Evolutionary conservation across 2,113 vertebrate genomes (phyloP), one percentile per base, ranked within the genome.

Genomic region (Dicrurus megarhynchus): DNA sequence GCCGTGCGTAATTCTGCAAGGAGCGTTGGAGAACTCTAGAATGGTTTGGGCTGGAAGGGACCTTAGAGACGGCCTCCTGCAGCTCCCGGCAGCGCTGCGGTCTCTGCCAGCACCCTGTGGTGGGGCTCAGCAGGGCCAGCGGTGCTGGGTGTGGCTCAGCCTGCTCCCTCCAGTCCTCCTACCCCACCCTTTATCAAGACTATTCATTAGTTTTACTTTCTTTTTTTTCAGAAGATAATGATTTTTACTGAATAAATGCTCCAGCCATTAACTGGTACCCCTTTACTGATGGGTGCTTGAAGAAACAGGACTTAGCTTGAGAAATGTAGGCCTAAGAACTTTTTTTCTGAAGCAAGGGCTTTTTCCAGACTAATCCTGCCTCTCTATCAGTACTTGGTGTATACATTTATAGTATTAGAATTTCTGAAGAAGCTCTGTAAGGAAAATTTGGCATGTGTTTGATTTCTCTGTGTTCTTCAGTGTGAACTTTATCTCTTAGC

Each of bases 71-170:
- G 9, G 20, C 3, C 15, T 84, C 7, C 67, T 41, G 41, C 37
- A 3, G 1, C 7, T 42, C 3, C 6, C 0, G 0, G 9, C 7
- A 1, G 39, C 8, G 49, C 44, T 20, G 26, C 0, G 13, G 30
- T 70, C 60, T 41, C 56, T 55, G 49, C 52, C 52, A 63, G 49
- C 5, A 18, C 20, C 17, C 41, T 12, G 28, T 12, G 57, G 47
- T 21, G 60, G 30, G 32, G 17, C 27, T 61, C 0, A 1, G 42
- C 33, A 37, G 41, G 22, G 53, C 61, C 4, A 2, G 52, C 23
- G 42, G 23, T 0, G 2, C 18, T 9, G 0, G 49, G 30, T 46
- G 33, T 2, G 16, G 23, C 52, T 71, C 39, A 5, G 22, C 39
- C 83, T 3, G 16, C 32, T 56, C 27, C 41, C 52, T 70, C 57